Evolutionary conservation across 2,888 invertebrate species (phyloP).

Genomic region (Lasius fuliginosus): DNA sequence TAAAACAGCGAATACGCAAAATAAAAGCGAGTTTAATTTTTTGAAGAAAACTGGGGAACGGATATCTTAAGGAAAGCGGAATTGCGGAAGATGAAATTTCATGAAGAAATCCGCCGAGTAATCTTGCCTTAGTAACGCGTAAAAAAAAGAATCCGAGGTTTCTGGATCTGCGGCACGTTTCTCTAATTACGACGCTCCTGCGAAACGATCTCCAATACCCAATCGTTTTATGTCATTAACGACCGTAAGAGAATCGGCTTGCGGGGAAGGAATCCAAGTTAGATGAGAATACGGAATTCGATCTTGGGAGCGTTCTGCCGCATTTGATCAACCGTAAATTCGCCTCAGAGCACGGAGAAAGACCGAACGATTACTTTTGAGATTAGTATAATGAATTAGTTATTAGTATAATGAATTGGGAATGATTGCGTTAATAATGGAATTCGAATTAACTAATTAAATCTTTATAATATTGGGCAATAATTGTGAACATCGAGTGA

Average conservation of each 20-base stretch:
- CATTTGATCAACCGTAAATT: conserved; percentile 53
- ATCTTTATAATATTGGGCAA: neutral
- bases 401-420: conserved; percentile 36
- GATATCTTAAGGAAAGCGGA: neutral
- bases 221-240: conserved; percentile 58
- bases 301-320: conserved; percentile 38
- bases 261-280: conserved; percentile 46
- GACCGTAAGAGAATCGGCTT: conserved; percentile 49
- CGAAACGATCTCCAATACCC: conserved; percentile 57
- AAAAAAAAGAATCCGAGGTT: conserved; percentile 32
- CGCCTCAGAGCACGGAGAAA: neutral
- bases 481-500: neutral
- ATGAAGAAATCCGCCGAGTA: conserved; percentile 19
- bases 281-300: conserved; percentile 46
- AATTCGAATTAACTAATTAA: neutral
- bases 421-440: conserved; percentile 17
- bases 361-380: conserved; percentile 26
- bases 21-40: neutral
- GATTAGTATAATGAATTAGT: conserved; percentile 31
- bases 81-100: conserved; percentile 24
- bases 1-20: neutral
- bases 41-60: neutral
- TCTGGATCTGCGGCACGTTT: conserved; percentile 53
- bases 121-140: conserved; percentile 10
- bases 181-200: conserved; percentile 55